These are phyloP conservation scores for Cheirogaleus medius DNA, from an alignment of 2,113 vertebrate genomes.

Conservation along the genomic window DNA sequence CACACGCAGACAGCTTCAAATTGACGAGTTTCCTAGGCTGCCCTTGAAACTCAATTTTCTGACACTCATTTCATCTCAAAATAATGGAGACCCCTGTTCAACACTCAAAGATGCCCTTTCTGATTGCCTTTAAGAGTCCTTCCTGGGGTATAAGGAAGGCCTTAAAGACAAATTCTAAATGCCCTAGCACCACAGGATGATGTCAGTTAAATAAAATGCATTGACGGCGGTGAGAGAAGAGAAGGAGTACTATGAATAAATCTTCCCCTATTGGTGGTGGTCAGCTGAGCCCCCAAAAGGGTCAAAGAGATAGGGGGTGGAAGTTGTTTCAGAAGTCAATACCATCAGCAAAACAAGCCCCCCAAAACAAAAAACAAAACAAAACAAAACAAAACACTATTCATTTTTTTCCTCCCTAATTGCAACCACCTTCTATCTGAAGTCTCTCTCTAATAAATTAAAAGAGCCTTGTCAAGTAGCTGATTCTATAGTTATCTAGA, in stretches of 20 bases:
- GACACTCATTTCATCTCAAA: slow-evolving; percentile 77
- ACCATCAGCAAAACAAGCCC: not conserved
- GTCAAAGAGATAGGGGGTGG: not conserved
- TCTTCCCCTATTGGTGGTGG: not conserved
- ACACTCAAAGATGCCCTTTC: slow-evolving; percentile 51
- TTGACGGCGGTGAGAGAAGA: not conserved
- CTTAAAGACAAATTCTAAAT: not conserved
- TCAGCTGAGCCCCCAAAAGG: not conserved
- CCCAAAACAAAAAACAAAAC: no score
- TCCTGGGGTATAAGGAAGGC: not conserved
- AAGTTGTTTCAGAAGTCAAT: not conserved
- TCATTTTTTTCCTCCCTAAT: not conserved
- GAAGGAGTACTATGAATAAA: not conserved
- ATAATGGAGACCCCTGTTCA: slow-evolving; percentile 69
- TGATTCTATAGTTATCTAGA: slow-evolving; percentile 53
- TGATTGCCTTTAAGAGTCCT: slow-evolving; percentile 15
- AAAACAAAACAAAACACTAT: not conserved
- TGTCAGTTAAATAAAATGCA: not conserved
- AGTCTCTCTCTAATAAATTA: slow-evolving; percentile 42
- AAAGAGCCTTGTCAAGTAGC: slow-evolving; percentile 45
- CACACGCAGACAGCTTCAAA: slow-evolving; percentile 64
- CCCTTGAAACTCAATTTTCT: slow-evolving; percentile 85
- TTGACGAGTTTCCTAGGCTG: slow-evolving; percentile 76
- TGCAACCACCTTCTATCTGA: slow-evolving; percentile 8
- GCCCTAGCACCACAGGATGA: not conserved